phyloP scores from a whole-genome alignment of 2,888 invertebrate genomes.

The Phasia obesa region DNA sequence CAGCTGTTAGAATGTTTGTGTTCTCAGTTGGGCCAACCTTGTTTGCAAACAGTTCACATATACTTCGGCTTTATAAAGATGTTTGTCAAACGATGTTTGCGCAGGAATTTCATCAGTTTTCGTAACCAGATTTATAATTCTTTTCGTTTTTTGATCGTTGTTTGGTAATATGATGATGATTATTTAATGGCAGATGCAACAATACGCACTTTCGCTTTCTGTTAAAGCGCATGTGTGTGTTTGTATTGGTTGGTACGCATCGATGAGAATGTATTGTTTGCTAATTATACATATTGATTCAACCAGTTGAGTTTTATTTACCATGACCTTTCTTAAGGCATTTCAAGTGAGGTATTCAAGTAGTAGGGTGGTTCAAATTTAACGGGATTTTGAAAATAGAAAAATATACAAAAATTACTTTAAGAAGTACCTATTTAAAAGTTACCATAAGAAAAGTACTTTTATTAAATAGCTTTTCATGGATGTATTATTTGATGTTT shows the following conservation, averaged over 20 bases:
- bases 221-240: not conserved
- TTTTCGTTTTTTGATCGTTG: not conserved
- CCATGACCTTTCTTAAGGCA: slow-evolving; percentile 63
- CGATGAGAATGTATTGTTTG: not conserved
- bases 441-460: too few species aligned
- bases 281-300: not conserved
- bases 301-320: slow-evolving; percentile 17
- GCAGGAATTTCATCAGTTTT: slow-evolving; percentile 26
- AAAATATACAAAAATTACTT: too few species aligned
- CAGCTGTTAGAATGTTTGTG: slow-evolving; percentile 20
- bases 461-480: too few species aligned
- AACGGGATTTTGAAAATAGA: too few species aligned
- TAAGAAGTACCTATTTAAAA: not conserved
- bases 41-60: not conserved
- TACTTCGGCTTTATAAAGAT: not conserved
- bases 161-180: slow-evolving; percentile 5
- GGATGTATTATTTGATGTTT: too few species aligned
- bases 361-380: not conserved
- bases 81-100: slow-evolving; percentile 3
- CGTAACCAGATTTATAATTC: not conserved
- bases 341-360: not conserved
- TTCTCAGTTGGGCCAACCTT: not conserved
- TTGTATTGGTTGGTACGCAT: not conserved
- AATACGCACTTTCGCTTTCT: slow-evolving; percentile 56
- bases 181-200: slow-evolving; percentile 61